Conservation (phyloP, 2,113 vertebrate species). For the Actinemys pallida region DNA sequence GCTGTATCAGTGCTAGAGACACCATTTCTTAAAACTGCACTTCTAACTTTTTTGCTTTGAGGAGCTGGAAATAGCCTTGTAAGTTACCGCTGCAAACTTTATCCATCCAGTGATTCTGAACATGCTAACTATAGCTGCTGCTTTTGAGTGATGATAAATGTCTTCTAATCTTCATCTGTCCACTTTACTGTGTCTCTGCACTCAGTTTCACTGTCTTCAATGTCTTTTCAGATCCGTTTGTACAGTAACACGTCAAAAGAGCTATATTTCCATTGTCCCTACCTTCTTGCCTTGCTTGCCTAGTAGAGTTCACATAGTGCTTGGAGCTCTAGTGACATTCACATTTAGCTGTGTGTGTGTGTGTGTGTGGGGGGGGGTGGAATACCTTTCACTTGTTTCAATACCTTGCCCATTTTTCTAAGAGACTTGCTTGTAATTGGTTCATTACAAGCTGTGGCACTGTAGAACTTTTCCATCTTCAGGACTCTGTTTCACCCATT, state of each 20-base stretch:
- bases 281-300: not conserved
- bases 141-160: not conserved
- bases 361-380: too few species aligned
- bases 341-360: not conserved
- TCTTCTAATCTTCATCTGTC: slow-evolving; percentile 18
- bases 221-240: not conserved
- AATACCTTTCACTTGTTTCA: not conserved
- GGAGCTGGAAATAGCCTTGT: not conserved
- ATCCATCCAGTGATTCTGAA: not conserved
- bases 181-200: not conserved
- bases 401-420: not conserved
- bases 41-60: not conserved
- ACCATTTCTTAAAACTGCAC: not conserved
- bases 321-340: too few species aligned
- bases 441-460: not conserved
- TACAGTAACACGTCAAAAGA: too few species aligned
- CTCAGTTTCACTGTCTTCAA: not conserved
- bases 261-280: not conserved
- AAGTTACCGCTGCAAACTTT: slow-evolving; percentile 37
- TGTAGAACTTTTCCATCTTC: not conserved
- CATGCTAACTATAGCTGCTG: not conserved
- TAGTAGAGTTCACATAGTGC: not conserved
- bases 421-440: not conserved
- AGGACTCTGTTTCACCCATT: not conserved
- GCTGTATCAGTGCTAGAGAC: not conserved